phyloP scores from a whole-genome alignment of 2,797 vertebrate species.

The Protonibea diacanthus region DNA sequence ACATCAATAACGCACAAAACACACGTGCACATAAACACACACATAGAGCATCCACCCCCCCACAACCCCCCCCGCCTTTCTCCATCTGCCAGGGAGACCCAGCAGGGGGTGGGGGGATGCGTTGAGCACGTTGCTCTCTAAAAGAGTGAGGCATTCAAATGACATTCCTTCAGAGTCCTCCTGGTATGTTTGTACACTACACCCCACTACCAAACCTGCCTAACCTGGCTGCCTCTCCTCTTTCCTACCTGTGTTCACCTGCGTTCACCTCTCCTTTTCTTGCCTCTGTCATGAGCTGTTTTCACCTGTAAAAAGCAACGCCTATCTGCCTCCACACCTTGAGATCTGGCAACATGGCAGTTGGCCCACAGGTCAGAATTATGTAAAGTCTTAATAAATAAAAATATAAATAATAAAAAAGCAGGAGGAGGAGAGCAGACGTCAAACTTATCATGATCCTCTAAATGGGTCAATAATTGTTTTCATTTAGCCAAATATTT shows the following conservation, averaged over 20 bases:
- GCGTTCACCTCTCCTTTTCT: background rate
- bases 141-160: conserved; percentile 75
- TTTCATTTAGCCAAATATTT: conserved; percentile 31
- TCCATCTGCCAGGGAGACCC: conserved; percentile 84
- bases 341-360: conserved; percentile 63
- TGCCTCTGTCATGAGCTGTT: conserved; percentile 21
- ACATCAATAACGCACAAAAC: conserved; percentile 58
- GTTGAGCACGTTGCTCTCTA: conserved; percentile 63
- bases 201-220: conserved; percentile 77
- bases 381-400: conserved; percentile 35
- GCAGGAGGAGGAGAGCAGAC: conserved; percentile 9
- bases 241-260: conserved; percentile 42
- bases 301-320: conserved; percentile 40
- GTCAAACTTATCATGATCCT: conserved; percentile 23
- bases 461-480: conserved; percentile 39
- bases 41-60: conserved; percentile 42
- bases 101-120: conserved; percentile 75
- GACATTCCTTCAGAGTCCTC: conserved; percentile 79
- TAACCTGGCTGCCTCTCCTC: conserved; percentile 77
- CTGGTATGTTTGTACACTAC: conserved; percentile 70
- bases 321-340: conserved; percentile 71
- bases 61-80: conserved; percentile 46
- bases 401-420: conserved; percentile 12
- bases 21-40: conserved; percentile 44
- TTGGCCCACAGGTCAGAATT: conserved; percentile 53